Evolutionary conservation across 2,888 invertebrate genomes (phyloP).

Genomic region (Thera britannica): DNA sequence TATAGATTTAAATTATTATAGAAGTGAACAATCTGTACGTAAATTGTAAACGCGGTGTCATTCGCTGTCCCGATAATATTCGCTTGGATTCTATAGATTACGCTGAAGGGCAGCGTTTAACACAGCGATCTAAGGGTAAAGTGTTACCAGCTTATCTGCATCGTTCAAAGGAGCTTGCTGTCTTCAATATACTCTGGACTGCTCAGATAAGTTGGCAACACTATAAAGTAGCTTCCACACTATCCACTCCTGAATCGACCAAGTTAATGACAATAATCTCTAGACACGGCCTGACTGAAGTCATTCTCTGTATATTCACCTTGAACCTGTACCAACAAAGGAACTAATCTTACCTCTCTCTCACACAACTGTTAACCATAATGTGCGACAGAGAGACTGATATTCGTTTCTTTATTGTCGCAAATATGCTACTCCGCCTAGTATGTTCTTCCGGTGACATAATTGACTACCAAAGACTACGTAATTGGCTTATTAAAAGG

Average conservation of each 20-base stretch:
- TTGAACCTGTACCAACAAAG: not conserved
- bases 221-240: constrained; percentile 54
- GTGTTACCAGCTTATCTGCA: not conserved
- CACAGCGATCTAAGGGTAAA: constrained; percentile 40
- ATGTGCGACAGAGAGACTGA: too few species aligned
- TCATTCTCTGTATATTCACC: constrained; percentile 55
- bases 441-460: constrained; percentile 1
- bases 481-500: not conserved
- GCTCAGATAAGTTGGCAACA: not conserved
- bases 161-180: not conserved
- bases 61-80: constrained; percentile 51
- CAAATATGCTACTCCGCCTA: constrained; percentile 9
- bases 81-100: constrained; percentile 51
- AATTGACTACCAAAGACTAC: not conserved
- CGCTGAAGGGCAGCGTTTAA: constrained; percentile 47
- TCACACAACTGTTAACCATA: too few species aligned
- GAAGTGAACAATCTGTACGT: constrained; percentile 55
- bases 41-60: constrained; percentile 49
- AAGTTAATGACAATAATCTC: constrained; percentile 82
- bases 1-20: constrained; percentile 59
- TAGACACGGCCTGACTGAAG: constrained; percentile 73
- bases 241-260: constrained; percentile 73
- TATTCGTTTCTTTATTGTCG: not conserved
- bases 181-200: not conserved
- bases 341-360: too few species aligned